Base-by-base conservation (phyloP, 2,888 invertebrate genomes). In the Lumbricus terrestris region DNA sequence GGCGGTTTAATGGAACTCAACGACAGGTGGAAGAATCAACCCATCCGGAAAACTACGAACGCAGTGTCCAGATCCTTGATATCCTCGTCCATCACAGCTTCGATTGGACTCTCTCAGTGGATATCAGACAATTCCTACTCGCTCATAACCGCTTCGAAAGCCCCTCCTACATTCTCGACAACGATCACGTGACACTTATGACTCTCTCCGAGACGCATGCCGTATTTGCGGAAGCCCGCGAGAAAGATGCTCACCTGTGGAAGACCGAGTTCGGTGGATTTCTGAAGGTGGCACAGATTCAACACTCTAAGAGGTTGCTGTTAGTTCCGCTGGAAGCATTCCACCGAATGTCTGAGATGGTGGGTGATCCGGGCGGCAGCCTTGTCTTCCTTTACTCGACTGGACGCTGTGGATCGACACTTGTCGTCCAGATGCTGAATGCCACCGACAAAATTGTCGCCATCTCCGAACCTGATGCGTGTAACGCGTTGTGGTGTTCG, bases 381-480 rank as follows among this genome's bases (percentile, higher is more conserved):
- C 35, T 91, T 37, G 82, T 91, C 33, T 91, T 91, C 37, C 35
- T 91, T 11, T 69, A 35, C 38, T 90, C 90, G 89, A 90, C 90
- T 18, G 89, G 90, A 20, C 82, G 91, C 33, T 91, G 91, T 35
- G 91, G 91, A 1, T 91, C 91, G 23, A 91, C 91, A 11, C 88
- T 91, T 40, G 33, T 91, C 20, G 82, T 88, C 38, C 90, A 90
- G 47, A 88, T 91, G 37, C 89, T 91, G 29, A 90, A 91, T 34
- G 88, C 89, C 1, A 91, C 91, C 8, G 89, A 88, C 16, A 23
- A 37, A 88, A 34, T 54, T n/a, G 88, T 90, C 6, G 42, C 91
- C 18, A 38, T 91, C 11, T 83, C 90, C 15, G 91, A 91, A 85
- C 91, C 91, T 11, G 83, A 85, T 3, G 83, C 83, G 8, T 35